A percentile compares a stretch with the other conserved stretches of the same genome.
Conservation (phyloP, 2,888 invertebrate genomes). For the Arrhopalites spinosus region DNA sequence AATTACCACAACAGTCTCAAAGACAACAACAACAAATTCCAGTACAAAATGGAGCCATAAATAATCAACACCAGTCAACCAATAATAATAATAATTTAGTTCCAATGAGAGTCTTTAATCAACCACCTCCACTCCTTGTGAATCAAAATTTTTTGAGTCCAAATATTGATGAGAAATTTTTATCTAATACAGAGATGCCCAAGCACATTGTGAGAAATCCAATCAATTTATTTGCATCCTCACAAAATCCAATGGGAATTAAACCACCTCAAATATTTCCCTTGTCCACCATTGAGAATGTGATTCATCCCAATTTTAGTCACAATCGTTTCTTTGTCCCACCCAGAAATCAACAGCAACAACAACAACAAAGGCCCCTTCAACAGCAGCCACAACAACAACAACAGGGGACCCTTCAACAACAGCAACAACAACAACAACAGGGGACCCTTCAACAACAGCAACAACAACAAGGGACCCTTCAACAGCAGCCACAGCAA, state of each 20-base stretch:
- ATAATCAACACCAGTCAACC: neutral
- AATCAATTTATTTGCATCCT: conserved; percentile 16
- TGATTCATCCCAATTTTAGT: conserved; percentile 4
- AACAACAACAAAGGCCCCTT: neutral
- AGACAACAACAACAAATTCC: neutral
- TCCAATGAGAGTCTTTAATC: neutral
- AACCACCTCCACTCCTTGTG: neutral
- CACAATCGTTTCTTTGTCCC: conserved; percentile 28
- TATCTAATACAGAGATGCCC: conserved; percentile 10
- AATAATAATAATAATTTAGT: neutral
- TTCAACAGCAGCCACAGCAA: neutral
- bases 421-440: conserved; percentile 1
- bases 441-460: neutral
- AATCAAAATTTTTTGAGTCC: conserved; percentile 20
- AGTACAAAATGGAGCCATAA: too few relatives aligned
- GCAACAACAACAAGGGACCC: neutral
- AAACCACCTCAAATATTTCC: conserved; percentile 28
- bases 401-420: neutral
- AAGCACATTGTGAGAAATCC: conserved; percentile 33
- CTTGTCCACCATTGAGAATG: conserved; percentile 32
- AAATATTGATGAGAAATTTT: conserved; percentile 28
- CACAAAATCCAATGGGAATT: neutral
- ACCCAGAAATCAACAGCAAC: neutral
- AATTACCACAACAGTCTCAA: neutral
- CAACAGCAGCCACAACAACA: conserved; percentile 2